Percentiles rank a stretch among this genome's conserved stretches.
Conservation (phyloP, 2,888 invertebrate genomes). For the Yponomeuta plumbellus region DNA sequence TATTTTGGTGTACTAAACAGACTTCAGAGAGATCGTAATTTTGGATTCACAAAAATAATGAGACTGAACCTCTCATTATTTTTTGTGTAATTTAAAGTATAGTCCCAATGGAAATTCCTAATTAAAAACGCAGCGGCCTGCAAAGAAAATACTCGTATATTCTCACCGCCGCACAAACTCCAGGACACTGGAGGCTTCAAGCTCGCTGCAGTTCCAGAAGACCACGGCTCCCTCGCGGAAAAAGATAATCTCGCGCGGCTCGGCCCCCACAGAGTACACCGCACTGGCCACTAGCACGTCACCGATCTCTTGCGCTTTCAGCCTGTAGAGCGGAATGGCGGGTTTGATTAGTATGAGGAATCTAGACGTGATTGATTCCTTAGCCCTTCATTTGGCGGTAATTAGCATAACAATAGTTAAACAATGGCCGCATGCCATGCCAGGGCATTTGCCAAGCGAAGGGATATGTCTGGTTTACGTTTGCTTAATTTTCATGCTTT, state of each 20-base stretch:
- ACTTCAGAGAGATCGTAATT: too few relatives aligned
- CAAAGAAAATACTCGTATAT: not conserved
- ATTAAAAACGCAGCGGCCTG: not conserved
- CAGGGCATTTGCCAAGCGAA: too few relatives aligned
- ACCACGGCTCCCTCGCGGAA: slow-evolving; percentile 94
- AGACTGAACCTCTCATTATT: too few relatives aligned
- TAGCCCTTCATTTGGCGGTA: too few relatives aligned
- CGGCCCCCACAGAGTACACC: slow-evolving; percentile 85
- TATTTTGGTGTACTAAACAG: not conserved
- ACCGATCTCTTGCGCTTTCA: slow-evolving; percentile 73
- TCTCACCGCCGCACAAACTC: slow-evolving; percentile 79
- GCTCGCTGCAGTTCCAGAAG: slow-evolving; percentile 91
- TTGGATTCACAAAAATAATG: too few relatives aligned
- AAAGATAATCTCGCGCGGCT: slow-evolving; percentile 91
- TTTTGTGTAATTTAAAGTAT: too few relatives aligned
- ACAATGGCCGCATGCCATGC: too few relatives aligned
- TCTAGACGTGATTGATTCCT: too few relatives aligned
- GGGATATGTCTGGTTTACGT: too few relatives aligned
- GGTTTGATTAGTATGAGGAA: too few relatives aligned
- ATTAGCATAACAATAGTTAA: too few relatives aligned
- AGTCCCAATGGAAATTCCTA: not conserved
- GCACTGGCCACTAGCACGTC: slow-evolving; percentile 92
- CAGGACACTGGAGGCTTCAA: slow-evolving; percentile 86
- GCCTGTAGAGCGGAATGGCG: slow-evolving; percentile 32
- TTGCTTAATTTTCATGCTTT: too few relatives aligned